phyloP scores from a whole-genome alignment of 2,113 vertebrate species.

The Callipepla squamata region DNA sequence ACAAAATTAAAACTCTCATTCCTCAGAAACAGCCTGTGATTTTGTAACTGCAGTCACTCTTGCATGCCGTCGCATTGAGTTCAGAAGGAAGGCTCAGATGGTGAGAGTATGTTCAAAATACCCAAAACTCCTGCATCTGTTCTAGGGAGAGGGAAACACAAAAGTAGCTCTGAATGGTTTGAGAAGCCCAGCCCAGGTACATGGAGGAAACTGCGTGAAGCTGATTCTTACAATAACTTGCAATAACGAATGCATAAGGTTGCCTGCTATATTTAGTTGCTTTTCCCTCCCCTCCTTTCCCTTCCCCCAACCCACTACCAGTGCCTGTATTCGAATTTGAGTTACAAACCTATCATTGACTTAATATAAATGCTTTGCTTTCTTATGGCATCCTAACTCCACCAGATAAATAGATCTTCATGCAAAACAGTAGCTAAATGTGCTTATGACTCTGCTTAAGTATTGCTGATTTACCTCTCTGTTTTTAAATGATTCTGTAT shows the following conservation, averaged over 20 bases:
- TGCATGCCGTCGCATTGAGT: not conserved
- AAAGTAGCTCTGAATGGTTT: not conserved
- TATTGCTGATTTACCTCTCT: not conserved
- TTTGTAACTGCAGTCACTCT: not conserved
- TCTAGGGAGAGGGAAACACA: not conserved
- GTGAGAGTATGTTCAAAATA: not conserved
- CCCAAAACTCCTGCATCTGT: not conserved
- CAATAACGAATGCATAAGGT: not conserved
- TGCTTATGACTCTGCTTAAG: not conserved
- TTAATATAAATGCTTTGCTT: not conserved
- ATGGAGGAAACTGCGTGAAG: not conserved
- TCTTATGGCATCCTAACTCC: not conserved
- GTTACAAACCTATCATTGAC: not conserved
- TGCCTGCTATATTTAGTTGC: slow-evolving; percentile 35
- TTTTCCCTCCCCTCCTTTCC: not conserved
- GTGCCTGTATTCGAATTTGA: not conserved
- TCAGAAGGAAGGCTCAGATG: not conserved
- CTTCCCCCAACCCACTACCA: not conserved
- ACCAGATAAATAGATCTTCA: not conserved
- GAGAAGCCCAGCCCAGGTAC: not conserved
- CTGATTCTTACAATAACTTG: not conserved
- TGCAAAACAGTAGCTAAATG: not conserved
- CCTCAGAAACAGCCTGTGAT: not conserved
- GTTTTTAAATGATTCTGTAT: not conserved
- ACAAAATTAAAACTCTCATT: not conserved